Evolutionary conservation across 2,888 invertebrate genomes (phyloP).

Genomic region (Dasysyrphus albostriatus): DNA sequence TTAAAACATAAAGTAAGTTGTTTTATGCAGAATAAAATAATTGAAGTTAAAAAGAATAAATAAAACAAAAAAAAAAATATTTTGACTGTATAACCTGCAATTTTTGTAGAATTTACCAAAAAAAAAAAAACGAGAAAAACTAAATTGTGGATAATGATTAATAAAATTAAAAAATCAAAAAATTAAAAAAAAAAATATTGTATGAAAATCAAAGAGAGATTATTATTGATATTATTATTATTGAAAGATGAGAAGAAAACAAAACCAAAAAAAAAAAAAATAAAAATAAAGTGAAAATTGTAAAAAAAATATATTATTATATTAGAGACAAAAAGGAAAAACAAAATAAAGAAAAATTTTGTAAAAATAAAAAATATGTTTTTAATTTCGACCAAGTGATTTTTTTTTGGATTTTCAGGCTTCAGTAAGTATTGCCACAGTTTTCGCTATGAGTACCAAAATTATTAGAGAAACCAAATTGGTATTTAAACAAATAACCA

Average conservation of each 20-base stretch:
- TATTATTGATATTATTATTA: conserved; percentile 76
- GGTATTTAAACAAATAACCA: no score
- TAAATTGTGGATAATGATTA: conserved; percentile 78
- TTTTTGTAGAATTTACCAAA: conserved; percentile 74
- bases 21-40: conserved; percentile 64
- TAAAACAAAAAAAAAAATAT: conserved; percentile 57
- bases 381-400: background rate
- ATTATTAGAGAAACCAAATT: no score
- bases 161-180: conserved; percentile 79
- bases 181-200: conserved; percentile 61
- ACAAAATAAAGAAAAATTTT: conserved; percentile 76
- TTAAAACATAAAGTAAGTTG: conserved; percentile 48
- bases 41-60: conserved; percentile 39
- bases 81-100: conserved; percentile 76
- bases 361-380: conserved; percentile 69
- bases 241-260: conserved; percentile 70
- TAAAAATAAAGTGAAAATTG: conserved; percentile 60
- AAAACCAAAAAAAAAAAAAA: conserved; percentile 54
- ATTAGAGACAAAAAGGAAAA: conserved; percentile 74
- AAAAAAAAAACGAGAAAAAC: conserved; percentile 55
- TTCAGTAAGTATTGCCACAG: background rate
- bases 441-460: no score
- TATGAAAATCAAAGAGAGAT: conserved; percentile 75
- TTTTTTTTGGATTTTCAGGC: background rate
- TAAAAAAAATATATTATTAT: conserved; percentile 75